These are phyloP conservation scores for Pterophyllum scalare DNA, from an alignment of 2,113 vertebrate genomes.

Conservation along the genomic window DNA sequence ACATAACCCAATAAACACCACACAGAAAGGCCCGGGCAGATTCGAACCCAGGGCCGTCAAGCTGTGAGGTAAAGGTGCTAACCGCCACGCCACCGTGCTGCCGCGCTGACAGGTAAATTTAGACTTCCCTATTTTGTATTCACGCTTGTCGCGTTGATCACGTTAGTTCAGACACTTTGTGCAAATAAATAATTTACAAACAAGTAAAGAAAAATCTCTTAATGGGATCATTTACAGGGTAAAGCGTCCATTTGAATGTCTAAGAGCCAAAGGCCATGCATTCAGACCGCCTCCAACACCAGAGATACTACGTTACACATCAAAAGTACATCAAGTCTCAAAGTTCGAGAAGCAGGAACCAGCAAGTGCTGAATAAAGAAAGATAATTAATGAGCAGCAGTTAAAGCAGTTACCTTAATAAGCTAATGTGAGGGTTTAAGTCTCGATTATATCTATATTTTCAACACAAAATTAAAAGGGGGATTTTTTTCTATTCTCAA, in stretches of 20 bases:
- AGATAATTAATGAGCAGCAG: not conserved
- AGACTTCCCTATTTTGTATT: not conserved
- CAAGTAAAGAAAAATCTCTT: not conserved
- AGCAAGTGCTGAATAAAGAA: fast-evolving
- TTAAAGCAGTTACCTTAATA: not conserved
- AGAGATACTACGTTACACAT: not conserved
- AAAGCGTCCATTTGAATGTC: not conserved
- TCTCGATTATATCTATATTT: not conserved
- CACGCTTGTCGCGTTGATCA: not conserved
- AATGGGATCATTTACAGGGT: not conserved
- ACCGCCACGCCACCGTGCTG: no score
- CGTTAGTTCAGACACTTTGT: not conserved
- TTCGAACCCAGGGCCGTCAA: no score
- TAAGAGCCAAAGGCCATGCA: not conserved
- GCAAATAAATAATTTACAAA: not conserved
- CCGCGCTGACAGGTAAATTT: not conserved
- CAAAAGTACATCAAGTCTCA: not conserved
- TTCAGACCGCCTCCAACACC: not conserved
- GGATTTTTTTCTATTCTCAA: not conserved
- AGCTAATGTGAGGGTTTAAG: fast-evolving
- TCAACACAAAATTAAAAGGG: not conserved
- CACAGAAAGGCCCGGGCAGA: no score
- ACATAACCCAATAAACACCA: no score
- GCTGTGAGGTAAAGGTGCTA: no score
- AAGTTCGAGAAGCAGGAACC: not conserved